Conservation (phyloP, 2,797 vertebrate genomes). For the Notolabrus celidotus region DNA sequence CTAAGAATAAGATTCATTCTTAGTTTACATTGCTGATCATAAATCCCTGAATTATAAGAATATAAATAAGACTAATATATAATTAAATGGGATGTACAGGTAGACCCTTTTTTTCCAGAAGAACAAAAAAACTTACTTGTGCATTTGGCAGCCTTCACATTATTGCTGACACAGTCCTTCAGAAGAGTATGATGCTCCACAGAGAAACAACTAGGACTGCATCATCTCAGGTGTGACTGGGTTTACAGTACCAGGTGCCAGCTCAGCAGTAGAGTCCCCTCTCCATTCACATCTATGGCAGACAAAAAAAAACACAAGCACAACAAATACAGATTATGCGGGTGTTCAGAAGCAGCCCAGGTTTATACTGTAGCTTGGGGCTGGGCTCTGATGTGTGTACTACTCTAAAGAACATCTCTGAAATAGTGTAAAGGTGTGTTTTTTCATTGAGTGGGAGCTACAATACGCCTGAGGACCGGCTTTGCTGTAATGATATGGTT, state of each 20-base stretch:
- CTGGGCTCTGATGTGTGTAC: slow-evolving; percentile 16
- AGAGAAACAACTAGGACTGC: background rate
- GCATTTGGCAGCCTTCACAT: background rate
- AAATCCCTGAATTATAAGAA: no score
- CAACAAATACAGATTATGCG: background rate
- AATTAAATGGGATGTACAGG: background rate
- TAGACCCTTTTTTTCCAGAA: background rate
- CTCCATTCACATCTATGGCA: background rate
- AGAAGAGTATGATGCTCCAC: background rate
- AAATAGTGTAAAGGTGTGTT: slow-evolving; percentile 14
- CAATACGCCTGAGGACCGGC: slow-evolving; percentile 10
- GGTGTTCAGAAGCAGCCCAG: slow-evolving; percentile 2
- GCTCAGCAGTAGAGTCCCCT: background rate
- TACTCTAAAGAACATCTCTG: slow-evolving; percentile 13
- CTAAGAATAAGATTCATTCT: background rate
- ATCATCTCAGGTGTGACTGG: background rate
- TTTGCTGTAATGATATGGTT: slow-evolving; percentile 26
- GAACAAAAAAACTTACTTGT: background rate
- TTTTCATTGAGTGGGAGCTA: slow-evolving; percentile 23
- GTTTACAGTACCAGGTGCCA: background rate
- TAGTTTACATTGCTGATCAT: background rate
- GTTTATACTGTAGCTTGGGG: slow-evolving; percentile 1
- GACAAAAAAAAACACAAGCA: background rate
- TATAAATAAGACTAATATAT: slow-evolving; percentile 12
- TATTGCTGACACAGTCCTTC: background rate